Conservation (phyloP, 2,797 vertebrate genomes). For the Macroramphosus scolopax region DNA sequence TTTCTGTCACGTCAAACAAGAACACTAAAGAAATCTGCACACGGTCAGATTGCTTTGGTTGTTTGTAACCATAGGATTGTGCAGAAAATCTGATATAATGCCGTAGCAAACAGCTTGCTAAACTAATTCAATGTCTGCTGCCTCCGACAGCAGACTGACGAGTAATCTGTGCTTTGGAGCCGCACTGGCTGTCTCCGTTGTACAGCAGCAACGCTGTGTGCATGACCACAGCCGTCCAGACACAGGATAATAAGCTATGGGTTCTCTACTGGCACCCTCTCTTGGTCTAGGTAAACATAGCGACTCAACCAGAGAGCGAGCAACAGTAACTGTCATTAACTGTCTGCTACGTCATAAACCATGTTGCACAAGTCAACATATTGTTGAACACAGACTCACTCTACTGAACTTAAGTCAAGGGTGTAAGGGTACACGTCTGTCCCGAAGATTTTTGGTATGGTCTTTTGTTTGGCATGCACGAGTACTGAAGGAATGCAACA, state of each 20-base stretch:
- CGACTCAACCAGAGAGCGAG: constrained; percentile 38
- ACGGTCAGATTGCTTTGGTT: constrained; percentile 35
- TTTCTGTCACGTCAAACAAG: constrained; percentile 20
- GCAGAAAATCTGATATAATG: constrained; percentile 46
- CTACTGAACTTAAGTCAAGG: no score
- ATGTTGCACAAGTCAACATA: constrained; percentile 17
- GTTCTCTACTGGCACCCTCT: no score
- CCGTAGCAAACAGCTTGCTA: constrained; percentile 43
- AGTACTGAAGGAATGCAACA: no score
- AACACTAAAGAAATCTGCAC: constrained; percentile 18
- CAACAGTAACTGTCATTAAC: constrained; percentile 49
- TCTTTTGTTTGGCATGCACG: no score
- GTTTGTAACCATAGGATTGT: constrained; percentile 45
- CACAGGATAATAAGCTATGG: no score
- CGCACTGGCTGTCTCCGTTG: constrained; percentile 42
- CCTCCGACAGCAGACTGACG: constrained; percentile 37
- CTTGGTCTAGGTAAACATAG: constrained; percentile 48
- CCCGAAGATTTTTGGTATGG: no score
- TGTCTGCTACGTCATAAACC: constrained; percentile 45
- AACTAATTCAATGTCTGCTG: constrained; percentile 50
- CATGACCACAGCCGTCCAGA: constrained; percentile 47
- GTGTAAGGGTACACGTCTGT: no score
- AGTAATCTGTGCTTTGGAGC: constrained; percentile 42
- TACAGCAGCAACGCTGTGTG: constrained; percentile 34
- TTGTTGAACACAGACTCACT: no score